A percentile compares a stretch with the other conserved stretches of the same genome.
Evolutionary conservation across 2,113 vertebrate genomes (phyloP).

Genomic region (Corythaixoides concolor): DNA sequence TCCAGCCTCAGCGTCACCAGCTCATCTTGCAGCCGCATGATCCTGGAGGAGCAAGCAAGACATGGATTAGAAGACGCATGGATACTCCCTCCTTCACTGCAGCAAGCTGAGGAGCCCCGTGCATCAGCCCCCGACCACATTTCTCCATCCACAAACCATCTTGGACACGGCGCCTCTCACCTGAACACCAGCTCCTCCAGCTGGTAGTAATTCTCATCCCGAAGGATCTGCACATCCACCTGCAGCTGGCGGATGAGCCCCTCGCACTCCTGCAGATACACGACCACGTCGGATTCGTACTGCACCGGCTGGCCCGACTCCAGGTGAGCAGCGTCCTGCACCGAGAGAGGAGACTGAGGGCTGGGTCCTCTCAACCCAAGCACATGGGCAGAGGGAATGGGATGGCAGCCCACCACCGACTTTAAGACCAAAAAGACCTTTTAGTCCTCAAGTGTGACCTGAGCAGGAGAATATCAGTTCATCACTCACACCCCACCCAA

Average conservation of each 20-base stretch:
- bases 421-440: neutral
- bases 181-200: conserved; percentile 95
- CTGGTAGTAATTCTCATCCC: conserved; percentile 94
- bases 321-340: conserved; percentile 88
- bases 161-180: conserved; percentile 51
- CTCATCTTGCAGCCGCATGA: conserved; percentile 91
- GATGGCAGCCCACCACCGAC: neutral
- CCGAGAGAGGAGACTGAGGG: neutral
- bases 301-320: conserved; percentile 87
- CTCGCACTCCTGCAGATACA: conserved; percentile 93
- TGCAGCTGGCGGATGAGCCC: conserved; percentile 86
- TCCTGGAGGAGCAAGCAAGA: conserved; percentile 67
- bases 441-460: neutral
- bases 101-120: accelerated
- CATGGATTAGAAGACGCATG: accelerated
- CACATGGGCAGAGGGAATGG: neutral
- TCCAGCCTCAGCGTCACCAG: conserved; percentile 91
- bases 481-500: neutral
- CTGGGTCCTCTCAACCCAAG: neutral
- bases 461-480: neutral
- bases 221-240: conserved; percentile 89
- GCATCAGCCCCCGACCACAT: neutral
- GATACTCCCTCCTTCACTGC: accelerated
- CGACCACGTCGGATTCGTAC: conserved; percentile 86
- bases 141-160: neutral